Conservation (phyloP, 2,888 invertebrate genomes). For the Syrphus vitripennis region DNA sequence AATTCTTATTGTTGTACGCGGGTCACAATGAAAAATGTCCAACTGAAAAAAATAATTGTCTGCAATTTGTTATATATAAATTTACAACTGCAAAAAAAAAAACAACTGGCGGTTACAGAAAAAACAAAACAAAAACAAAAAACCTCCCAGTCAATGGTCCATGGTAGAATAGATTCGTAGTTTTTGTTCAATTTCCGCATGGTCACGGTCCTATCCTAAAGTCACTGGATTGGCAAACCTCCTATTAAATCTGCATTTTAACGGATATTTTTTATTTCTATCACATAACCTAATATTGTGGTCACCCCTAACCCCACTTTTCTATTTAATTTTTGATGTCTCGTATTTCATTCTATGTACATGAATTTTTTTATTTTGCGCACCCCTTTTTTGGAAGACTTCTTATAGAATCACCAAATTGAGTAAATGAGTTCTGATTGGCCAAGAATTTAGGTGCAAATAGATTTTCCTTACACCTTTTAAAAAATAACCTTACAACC, state of each 20-base stretch:
- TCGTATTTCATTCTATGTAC: background rate
- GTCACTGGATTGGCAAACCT: constrained; percentile 54
- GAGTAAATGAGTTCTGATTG: constrained; percentile 36
- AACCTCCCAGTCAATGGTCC: constrained; percentile 35
- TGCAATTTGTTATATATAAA: constrained; percentile 45
- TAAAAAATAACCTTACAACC: background rate
- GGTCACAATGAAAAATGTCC: constrained; percentile 25
- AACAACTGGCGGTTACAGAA: constrained; percentile 30
- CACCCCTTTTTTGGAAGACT: background rate
- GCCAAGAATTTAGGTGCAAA: constrained; percentile 10
- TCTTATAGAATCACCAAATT: constrained; percentile 4
- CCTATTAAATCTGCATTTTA: constrained; percentile 62
- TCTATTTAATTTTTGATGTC: background rate
- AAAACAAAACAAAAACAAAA: background rate
- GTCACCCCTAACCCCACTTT: background rate
- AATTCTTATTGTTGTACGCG: constrained; percentile 5
- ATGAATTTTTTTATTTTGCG: background rate
- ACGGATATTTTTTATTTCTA: constrained; percentile 39
- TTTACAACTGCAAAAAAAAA: background rate
- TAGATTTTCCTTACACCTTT: background rate
- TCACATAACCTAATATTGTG: constrained; percentile 6
- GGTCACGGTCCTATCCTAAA: constrained; percentile 62
- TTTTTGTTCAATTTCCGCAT: constrained; percentile 62
- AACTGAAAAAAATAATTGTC: constrained; percentile 43
- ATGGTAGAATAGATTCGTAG: constrained; percentile 15